Base-by-base conservation (phyloP, 2,113 vertebrate species). In the Podilymbus podiceps region DNA sequence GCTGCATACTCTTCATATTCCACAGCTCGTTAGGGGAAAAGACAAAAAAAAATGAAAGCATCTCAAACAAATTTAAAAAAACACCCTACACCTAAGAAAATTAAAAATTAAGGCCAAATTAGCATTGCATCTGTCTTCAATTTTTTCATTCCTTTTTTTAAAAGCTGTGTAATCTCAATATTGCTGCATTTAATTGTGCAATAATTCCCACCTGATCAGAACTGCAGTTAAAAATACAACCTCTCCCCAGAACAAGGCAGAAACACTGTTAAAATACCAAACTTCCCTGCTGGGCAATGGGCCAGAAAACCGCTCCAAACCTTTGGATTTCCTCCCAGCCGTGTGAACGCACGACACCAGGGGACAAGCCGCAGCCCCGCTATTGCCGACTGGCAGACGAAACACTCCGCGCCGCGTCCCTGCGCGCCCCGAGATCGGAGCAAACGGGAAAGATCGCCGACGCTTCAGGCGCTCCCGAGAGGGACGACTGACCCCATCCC, bases 391-490 rank as follows among this genome's bases (percentile, higher is more conserved):
- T 38, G 38, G 38, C 35, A 2, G 12, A 9, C 0, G 5, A 7
- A 23, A 18, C 0, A 1, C 0, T 0, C 84, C 1, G 33, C 0
- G 13, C 52, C 20, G 78, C 33, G 35, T 12, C 77, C 69, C 6
- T 0, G 0, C 12, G 2, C 6, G 11, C 24, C 59, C 15, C 18
- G 11, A 1, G 7, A 5, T 6, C 0, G 0, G 42, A 49, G 46
- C 11, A 4, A 63, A 4, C 0, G 0, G 49, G 24, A 27, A 64
- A 20, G 4, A 20, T 0, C 0, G 0, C 0, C 20, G 6, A 9
- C 8, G 35, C 46, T 49, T 16, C 35, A 11, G 44, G 50, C 14
- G 5, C 35, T 19, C 58, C 1, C 2, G 7, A 33, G 58, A 42
- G 50, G 5, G 47, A 28, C 0, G 6, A 21, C 80, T 27, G 44